Base-by-base conservation (phyloP, 2,797 vertebrate genomes). In the Luscinia megarhynchos region DNA sequence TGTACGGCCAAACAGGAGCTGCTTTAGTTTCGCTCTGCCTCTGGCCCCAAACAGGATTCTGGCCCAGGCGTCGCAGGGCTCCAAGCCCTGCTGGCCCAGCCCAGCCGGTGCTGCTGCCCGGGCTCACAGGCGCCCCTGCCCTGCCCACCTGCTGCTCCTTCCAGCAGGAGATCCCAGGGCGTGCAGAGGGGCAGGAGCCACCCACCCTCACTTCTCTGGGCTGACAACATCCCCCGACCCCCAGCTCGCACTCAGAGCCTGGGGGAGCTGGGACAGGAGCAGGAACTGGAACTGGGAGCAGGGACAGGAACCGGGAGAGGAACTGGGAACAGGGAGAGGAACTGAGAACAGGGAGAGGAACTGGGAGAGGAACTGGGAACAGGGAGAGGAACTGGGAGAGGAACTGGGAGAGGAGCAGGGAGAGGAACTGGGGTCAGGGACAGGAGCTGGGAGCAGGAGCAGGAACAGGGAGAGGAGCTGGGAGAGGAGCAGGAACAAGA, bases 181-280 rank as follows among this genome's bases (percentile, higher is more conserved):
- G 53, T 12, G 26, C 46, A 18, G 38, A 63, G 46, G 29, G 77
- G 22, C 5, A 4, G 53, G 48, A 75, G 8, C 58, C 10, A 20
- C 17, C 45, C 21, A 21, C 11, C 45, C 45, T 45, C 45, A 21
- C 45, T 11, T 45, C 20, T 22, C 45, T 12, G 45, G 20, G 45
- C 43, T 48, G 55, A 0, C 9, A 10, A 15, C 30, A 3, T 2
- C 74, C 63, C 23, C 24, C 17, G 32, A 11, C 4, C 40, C 22
- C 69, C 57, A 5, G 61, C 8, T 9, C n/a, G 6, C 0, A 0
- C 45, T 1, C 27, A 7, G 68, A 77, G 61, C 68, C 7, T 2
- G 26, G 22, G 63, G 15, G 61, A 55, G 51, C 77, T 43, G 46
- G 45, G 59, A 68, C 27, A 54, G 67, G 50, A 84, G 41, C 34